A percentile compares a stretch with the other conserved stretches of the same genome.
Conservation (phyloP, 2,888 invertebrate species). For the Gari tellinella region DNA sequence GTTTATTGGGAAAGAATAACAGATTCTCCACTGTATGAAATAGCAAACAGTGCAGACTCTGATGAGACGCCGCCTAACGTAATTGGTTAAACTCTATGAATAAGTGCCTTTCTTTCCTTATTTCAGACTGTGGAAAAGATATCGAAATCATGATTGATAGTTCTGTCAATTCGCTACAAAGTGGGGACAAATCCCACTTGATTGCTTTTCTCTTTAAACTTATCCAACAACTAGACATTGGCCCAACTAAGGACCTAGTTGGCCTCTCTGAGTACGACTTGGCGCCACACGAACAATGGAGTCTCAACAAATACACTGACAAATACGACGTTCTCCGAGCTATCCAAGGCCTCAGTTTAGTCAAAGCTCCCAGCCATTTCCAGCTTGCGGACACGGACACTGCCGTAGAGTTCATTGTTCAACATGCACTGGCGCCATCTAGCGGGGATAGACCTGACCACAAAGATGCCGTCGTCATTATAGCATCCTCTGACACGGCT, state of each 20-base stretch:
- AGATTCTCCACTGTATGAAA: too few relatives aligned
- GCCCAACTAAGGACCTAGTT: conserved; percentile 24
- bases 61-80: too few relatives aligned
- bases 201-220: conserved; percentile 15
- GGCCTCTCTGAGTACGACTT: conserved; percentile 24
- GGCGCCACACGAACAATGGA: conserved; percentile 9
- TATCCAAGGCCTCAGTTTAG: conserved; percentile 1
- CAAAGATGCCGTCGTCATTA: conserved; percentile 43
- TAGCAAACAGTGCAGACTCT: too few relatives aligned
- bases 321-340: conserved; percentile 15
- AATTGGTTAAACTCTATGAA: too few relatives aligned
- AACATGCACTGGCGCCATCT: conserved; percentile 13
- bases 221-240: conserved; percentile 27
- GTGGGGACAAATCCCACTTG: background rate
- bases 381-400: conserved; percentile 9
- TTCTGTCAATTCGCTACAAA: background rate
- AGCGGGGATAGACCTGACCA: conserved; percentile 35
- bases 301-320: conserved; percentile 22
- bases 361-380: background rate
- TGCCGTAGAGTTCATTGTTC: conserved; percentile 33
- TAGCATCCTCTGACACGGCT: conserved; percentile 14
- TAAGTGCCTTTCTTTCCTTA: background rate
- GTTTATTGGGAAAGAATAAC: too few relatives aligned
- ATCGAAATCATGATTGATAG: conserved; percentile 47
- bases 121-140: conserved; percentile 32